Evolutionary conservation across 1,140 invertebrate genomes (phyloP), one percentile per base, ranked within the genome.

Genomic region (Drosophila burlai): DNA sequence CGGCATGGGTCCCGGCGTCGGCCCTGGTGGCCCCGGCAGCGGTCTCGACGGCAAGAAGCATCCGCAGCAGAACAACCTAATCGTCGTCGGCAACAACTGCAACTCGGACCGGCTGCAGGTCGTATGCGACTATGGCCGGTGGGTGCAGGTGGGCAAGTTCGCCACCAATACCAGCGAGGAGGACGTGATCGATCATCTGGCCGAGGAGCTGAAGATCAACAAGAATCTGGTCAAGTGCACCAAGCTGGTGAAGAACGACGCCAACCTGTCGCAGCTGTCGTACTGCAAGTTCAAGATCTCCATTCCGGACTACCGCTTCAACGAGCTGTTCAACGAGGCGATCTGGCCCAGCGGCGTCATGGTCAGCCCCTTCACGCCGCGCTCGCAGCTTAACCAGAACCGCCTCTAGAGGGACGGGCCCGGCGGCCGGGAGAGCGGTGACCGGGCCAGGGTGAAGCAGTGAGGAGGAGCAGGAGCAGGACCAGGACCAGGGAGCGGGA

Each of bases 341-440:
- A 92, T 92, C 73, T 92, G 91, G 91, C 91, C 91, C 69, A 92
- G 91, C 72, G 91, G 91, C 69, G 91, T 92, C 78, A 92, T 92
- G 91, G 91, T 92, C 60, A 91, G 87, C 57, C 91, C 91, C 59
- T 92, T 92, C 64, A 92, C 91, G 36, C 91, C 91, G 43, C 91
- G 91, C 61, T 92, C 91, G 52, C 91, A 92, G 76, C 76, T 92
- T 46, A 92, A 92, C 75, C 91, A 92, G 80, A 92, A 92, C 68
- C 91, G 91, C 68, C 92, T 92, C 73, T 92, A 92, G 85, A 66
- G 71, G 58, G 67, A 66, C 52, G 50, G 65, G 62, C 64, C 60
- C 52, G 50, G 71, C 67, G 63, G 63, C 50, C 54, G 72, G 66
- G 78, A 66, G 50, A 72, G 63, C 57, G 74, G 75, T 60, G 75